These are phyloP conservation scores for Dinomys branickii DNA, from an alignment of 2,113 vertebrate genomes.

Conservation along the genomic window DNA sequence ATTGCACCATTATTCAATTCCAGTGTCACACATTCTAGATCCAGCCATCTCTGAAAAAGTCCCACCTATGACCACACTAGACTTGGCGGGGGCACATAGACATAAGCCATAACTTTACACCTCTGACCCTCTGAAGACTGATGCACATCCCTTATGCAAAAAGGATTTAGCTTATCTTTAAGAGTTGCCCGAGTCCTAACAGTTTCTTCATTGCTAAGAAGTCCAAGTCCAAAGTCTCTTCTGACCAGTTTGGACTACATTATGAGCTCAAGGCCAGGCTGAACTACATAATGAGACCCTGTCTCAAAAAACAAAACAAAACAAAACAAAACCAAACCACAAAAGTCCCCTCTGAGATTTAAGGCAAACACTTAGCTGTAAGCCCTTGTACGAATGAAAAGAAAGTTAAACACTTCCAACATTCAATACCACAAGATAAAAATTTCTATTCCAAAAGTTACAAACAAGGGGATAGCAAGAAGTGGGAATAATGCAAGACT, in stretches of 20 bases:
- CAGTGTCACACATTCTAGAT: background rate
- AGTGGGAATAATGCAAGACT: background rate
- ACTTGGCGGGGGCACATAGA: background rate
- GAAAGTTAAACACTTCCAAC: background rate
- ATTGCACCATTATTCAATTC: background rate
- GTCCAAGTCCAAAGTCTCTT: background rate
- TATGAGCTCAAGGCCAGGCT: background rate
- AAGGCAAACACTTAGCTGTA: background rate
- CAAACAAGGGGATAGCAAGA: background rate
- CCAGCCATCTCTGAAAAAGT: background rate
- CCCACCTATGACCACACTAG: background rate
- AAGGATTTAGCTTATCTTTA: background rate
- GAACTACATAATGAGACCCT: background rate
- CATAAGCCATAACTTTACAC: background rate
- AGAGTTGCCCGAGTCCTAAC: background rate
- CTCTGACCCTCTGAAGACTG: background rate
- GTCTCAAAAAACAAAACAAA: background rate
- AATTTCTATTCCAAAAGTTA: background rate
- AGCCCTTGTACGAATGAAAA: background rate
- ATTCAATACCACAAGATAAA: background rate
- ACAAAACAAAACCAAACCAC: background rate
- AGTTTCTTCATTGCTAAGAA: background rate
- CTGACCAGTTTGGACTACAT: background rate
- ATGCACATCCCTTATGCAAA: background rate
- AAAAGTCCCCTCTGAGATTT: background rate